Evolutionary conservation across 2,113 vertebrate genomes (phyloP), one percentile per base, ranked within the genome.

Genomic region (Carlito syrichta): DNA sequence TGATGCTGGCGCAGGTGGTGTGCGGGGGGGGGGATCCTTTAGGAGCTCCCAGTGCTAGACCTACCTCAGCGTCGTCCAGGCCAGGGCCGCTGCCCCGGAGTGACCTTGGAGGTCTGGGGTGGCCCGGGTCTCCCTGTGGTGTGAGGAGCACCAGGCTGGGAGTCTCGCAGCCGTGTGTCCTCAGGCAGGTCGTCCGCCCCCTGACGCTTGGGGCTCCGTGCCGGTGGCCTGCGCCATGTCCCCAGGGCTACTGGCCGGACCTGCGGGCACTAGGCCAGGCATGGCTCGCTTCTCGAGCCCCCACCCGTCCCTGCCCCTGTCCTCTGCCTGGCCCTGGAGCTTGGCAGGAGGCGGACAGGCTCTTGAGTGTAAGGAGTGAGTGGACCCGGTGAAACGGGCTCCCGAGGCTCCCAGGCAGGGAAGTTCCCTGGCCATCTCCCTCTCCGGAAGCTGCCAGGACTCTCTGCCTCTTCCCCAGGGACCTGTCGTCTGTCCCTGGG

Each of bases 221-320:
- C 20, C 22, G 4, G 25, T n/a, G 4, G 48, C 30, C 20, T 8
- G 38, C 16, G 30, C 30, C 25, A 5, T 23, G 38, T 8, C 4
- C 32, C 63, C 63, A 66, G 63, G 32, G 32, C 63, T 66, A 66
- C 19, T 16, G 35, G 16, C 63, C 35, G 63, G 32, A 66, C 63
- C 32, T 32, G 35, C 2, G 7, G 32, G 32, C 32, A 13, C 63
- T 66, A 16, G 30, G 30, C 32, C 32, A 66, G 63, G n/a, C n/a
- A n/a, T n/a, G n/a, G n/a, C n/a, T n/a, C n/a, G n/a, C n/a, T n/a
- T n/a, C n/a, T n/a, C n/a, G n/a, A n/a, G 63, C 32, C 2, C 66
- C 54, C 52, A 35, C 14, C 32, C n/a, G n/a, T n/a, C 35, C 58
- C 8, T 0, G 1, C 9, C 40, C 58, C 35, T 1, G 0, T 32